Base-by-base conservation (phyloP, 1,140 invertebrate genomes). In the Drosophila asahinai region DNA sequence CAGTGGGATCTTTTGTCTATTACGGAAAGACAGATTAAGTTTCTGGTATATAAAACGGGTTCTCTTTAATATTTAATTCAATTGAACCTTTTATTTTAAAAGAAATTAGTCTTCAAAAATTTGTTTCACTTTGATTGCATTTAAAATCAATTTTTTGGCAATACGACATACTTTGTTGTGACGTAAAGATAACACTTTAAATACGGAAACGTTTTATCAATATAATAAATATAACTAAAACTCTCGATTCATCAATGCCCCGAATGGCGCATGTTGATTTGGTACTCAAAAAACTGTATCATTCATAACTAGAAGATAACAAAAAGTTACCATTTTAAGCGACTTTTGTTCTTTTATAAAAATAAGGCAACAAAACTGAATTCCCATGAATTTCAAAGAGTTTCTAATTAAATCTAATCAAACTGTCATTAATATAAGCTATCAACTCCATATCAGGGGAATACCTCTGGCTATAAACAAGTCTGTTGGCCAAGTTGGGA, bases 391-490 rank as follows among this genome's bases (percentile, higher is more conserved):
- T 66, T 77, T 52, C 36, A 15, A 19, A 11, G 38, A 67, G 60
- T 61, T 77, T 77, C 42, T 38, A 54, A 47, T 58, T 63, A 77
- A 76, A 60, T 77, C 74, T 77, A 68, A 77, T 77, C 75, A 45
- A 52, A 48, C 27, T 77, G 48, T 60, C 75, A 77, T 77, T 55
- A 67, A 49, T 60, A 77, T 47, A 42, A 30, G 61, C 30, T 59
- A 66, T 45, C 61, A 52, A 59, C 12, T 12, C 27, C 30, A 17
- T 55, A 67, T 77, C 54, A 59, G 55, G 17, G 33, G 36, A 54
- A 77, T 8, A 59, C 19, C 38, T 59, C n/a, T 15, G 22, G n/a
- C 33, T 63, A 48, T 74, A 61, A 57, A 36, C 36, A 33, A 38
- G 22, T 2, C 11, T 43, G 19, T 33, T 22, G 27, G 11, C 25